Evolutionary conservation across 2,797 vertebrate genomes (phyloP), one percentile per base, ranked within the genome.

Genomic region (Austrolebias charrua): DNA sequence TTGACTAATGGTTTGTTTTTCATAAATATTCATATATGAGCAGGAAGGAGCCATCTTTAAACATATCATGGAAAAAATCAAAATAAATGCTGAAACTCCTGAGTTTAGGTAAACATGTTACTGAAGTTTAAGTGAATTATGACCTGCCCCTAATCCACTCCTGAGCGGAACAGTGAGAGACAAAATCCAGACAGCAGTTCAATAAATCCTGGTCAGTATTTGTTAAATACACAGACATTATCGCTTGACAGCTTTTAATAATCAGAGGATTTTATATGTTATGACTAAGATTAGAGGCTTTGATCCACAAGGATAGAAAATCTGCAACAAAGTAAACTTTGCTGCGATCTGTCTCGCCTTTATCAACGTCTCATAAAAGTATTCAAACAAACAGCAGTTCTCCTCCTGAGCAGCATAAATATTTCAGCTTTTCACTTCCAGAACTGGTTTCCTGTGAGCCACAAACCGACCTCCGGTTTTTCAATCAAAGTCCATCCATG

Each of bases 241-340:
- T 79, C 55, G 52, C 50, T 55, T 61, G 43, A 61, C 5, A 35
- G 70, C 60, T 60, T 74, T 76, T 55, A 78, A 63, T 66, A 82
- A 75, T 71, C 74, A 72, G 59, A 82, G 69, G 57, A 78, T 77
- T 64, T 46, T 44, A 62, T 68, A 77, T 82, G 78, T 77, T 76
- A 55, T 73, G 72, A 38, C 33, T 5, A 18, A 60, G 60, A 67
- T 12, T 1, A 60, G 57, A 66, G 0, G 7, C 54, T 73, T 78
- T 75, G 42, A 64, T 75, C 65, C 75, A 60, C 60, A 65, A 66
- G 57, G 47, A 33, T 58, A 31, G 53, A 29, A 64, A 65, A 75
- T 64, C 1, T 7, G 29, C 43, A 29, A 52, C 48, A 51, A 78
- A 76, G 73, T 54, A 80, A 78, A 71, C 61, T 2, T 13, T 0